Evolutionary conservation across 1,140 invertebrate species (phyloP), one percentile per base, ranked within the genome.

Genomic region (Alviniconcha marisindica): DNA sequence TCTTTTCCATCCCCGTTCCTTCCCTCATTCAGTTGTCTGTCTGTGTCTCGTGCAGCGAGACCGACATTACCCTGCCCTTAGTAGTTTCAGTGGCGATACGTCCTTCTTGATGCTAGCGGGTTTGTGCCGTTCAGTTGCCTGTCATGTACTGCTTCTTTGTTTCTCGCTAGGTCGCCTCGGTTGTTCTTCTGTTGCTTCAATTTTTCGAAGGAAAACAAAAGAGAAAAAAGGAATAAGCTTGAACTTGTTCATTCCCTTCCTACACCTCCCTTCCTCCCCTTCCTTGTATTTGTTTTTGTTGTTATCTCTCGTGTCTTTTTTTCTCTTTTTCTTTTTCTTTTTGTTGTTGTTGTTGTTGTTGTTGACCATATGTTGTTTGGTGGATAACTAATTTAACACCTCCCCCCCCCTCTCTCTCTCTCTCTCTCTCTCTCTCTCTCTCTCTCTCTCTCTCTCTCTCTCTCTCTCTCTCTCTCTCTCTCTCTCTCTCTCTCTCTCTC

Each of bases 401-500:
- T n/a, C n/a, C n/a, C n/a, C n/a, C n/a, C n/a, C 66, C n/a, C 10
- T n/a, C 24, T 5, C n/a, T 2, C 7, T 51, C 24, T 71, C 15
- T 31, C 15, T 51, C 28, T 33, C 40, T 51, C 42, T 44, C 38
- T 40, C 36, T 28, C 77, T 2, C 24, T 79, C 51, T 56, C 28
- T 33, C 40, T 51, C 10, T 82, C 71, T 36, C 38, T 69, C 74
- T 69, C 24, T 83, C 71, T n/a, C n/a, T 60, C n/a, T 36, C 18
- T 83, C 21, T 78, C 31, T 66, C 74, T 78, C 56, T 78, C 28
- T 78, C 31, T 83, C 33, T 66, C 56, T 83, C 36, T 60, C 71
- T 77, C 71, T 77, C 38, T 77, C 71, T 77, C 51, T 77, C 71
- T 77, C 71, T 83, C 48, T 77, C 51, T 77, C 71, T 78, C 36